Base-by-base conservation (phyloP, 2,113 vertebrate genomes). In the Tychaedon coryphoeus region DNA sequence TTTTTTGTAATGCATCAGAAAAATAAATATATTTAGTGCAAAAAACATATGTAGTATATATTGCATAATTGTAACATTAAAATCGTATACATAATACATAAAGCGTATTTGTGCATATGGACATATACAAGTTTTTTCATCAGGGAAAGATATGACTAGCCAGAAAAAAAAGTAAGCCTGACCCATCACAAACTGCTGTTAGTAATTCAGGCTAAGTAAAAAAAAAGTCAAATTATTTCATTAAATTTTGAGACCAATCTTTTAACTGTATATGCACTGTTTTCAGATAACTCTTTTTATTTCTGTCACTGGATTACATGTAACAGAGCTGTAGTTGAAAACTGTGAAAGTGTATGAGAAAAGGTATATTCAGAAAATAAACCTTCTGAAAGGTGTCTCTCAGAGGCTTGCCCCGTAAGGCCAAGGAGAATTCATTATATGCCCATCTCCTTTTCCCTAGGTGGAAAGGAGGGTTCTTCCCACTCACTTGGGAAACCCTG, bases 21-120 rank as follows among this genome's bases (percentile, higher is more conserved):
- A 92, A 89, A 51, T 53, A 62, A 47, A 38, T 57, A 11, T 11
- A n/a, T 31, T 58, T 64, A 13, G n/a, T 72, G 16, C 31, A 20
- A 56, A 69, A 70, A 51, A 53, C n/a, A 33, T 3, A 53, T 16
- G 4, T 53, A 33, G 5, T 48, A 10, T 58, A 14, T 80, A 36
- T 43, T 71, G 12, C 4, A 14, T 54, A 38, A 3, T 51, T 5
- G 25, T 56, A 43, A 19, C 70, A 42, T 5, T 81, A 42, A 85
- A 88, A 61, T 33, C 24, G 5, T 51, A 34, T 33, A 9, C 0
- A 0, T 73, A 34, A 28, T n/a, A 28, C 6, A 20, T 51, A 14
- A 14, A 20, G 14, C 12, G 4, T 38, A 22, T 51, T 51, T 70
- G 14, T 65, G 38, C 7, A 12, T 73, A 23, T 18, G 23, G 23